phyloP scores from a whole-genome alignment of 1,140 invertebrate species.

The Stratiolaelaps scimitus region DNA sequence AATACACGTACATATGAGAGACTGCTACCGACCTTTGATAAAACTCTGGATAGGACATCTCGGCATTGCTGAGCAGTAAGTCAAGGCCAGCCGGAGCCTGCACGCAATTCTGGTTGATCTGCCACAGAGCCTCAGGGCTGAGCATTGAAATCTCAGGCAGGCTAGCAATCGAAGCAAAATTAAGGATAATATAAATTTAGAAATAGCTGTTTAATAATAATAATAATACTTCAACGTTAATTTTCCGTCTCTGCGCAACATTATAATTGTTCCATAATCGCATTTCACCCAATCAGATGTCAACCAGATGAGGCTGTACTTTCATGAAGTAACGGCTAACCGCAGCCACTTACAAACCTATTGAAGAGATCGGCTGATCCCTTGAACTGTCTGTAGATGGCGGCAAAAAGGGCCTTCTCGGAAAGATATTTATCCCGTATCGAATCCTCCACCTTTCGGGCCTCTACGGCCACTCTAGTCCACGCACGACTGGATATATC shows the following conservation, averaged over 20 bases:
- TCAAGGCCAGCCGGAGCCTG: slow-evolving; percentile 13
- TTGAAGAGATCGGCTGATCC: slow-evolving; percentile 18
- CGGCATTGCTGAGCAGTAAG: slow-evolving; percentile 8
- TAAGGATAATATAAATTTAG: no score
- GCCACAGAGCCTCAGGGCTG: slow-evolving; percentile 9
- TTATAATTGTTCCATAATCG: no score
- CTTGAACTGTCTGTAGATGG: slow-evolving; percentile 19
- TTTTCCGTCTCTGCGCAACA: no score
- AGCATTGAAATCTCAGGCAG: slow-evolving; percentile 17
- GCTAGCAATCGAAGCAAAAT: not conserved
- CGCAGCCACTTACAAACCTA: not conserved
- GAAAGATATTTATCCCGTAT: slow-evolving; percentile 22
- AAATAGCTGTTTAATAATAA: no score
- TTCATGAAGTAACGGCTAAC: not conserved
- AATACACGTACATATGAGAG: not conserved
- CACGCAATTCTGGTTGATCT: slow-evolving; percentile 23
- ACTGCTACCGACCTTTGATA: slow-evolving; percentile 14
- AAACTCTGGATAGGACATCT: slow-evolving; percentile 19
- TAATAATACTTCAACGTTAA: no score
- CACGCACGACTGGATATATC: slow-evolving; percentile 5
- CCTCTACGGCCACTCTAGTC: slow-evolving; percentile 3
- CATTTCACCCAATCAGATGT: no score
- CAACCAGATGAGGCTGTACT: no score
- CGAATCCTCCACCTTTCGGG: slow-evolving; percentile 14
- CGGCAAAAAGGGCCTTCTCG: slow-evolving; percentile 5